Evolutionary conservation across 1,140 invertebrate species (phyloP), one percentile per base, ranked within the genome.

Genomic region (Arion vulgaris): DNA sequence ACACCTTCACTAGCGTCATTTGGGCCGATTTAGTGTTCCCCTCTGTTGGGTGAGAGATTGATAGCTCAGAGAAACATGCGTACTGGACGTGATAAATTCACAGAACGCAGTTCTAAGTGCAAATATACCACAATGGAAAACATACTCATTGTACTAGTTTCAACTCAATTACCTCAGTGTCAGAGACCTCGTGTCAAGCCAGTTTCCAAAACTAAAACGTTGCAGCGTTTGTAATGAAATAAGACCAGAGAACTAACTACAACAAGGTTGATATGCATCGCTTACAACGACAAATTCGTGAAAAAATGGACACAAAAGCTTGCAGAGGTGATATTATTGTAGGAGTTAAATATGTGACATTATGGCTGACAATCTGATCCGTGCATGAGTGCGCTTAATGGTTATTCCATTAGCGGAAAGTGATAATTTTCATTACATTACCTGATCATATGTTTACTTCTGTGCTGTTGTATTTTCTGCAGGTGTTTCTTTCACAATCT

Each of bases 41-140:
- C 0, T 32, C 32, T 38, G 71, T 66, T 38, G 38, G 0, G 51
- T 7, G 19, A 41, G 76, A 57, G 36, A 57, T 38, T 36, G 23
- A 71, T 53, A 5, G 78, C 66, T 45, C 32, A n/a, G 68, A 51
- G 51, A 80, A 80, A 80, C 78, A 80, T 80, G 78, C 78, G 62
- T 38, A 32, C 15, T 49, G 39, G 41, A 57, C 78, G 78, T 80
- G 78, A 69, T 80, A 80, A 80, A 80, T 71, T 39, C 78, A 38
- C 36, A 19, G 45, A 71, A 36, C 39, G 41, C 38, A 49, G 78
- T 80, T n/a, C 78, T 80, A 71, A 71, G 78, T 80, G 78, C 62
- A 80, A 80, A 45, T 49, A 80, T 80, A 80, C 51, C 19, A 36
- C 2, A 23, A 32, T 45, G 45, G 62, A 80, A 69, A 80, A 80